phyloP scores from a whole-genome alignment of 2,888 invertebrate species.

The Chironomus riparius region DNA sequence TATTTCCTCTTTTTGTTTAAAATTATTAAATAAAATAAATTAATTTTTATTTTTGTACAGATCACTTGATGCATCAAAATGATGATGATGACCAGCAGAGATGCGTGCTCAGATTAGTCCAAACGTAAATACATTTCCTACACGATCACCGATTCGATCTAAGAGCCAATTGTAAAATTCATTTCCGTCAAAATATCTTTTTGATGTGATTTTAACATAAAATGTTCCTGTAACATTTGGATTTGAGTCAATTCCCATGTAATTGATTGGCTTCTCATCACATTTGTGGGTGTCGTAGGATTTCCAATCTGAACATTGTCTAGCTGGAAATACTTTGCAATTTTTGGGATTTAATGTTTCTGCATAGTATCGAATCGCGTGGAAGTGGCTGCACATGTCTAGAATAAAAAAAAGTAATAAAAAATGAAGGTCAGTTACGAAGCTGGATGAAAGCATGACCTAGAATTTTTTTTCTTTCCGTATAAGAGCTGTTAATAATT shows the following conservation, averaged over 20 bases:
- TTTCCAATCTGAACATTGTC: not conserved
- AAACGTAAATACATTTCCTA: not conserved
- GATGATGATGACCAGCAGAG: too few species aligned
- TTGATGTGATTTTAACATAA: not conserved
- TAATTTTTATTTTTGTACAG: too few species aligned
- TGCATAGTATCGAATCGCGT: slow-evolving; percentile 9
- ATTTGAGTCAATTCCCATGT: not conserved
- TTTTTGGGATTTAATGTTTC: not conserved
- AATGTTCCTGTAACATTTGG: not conserved
- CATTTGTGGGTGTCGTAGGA: not conserved
- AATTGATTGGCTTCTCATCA: not conserved
- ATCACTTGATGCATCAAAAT: too few species aligned
- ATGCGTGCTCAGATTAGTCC: not conserved
- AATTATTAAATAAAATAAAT: too few species aligned
- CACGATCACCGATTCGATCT: not conserved
- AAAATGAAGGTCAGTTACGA: not conserved
- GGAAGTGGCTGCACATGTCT: slow-evolving; percentile 23
- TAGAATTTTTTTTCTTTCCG: too few species aligned
- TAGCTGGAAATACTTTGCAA: slow-evolving; percentile 1
- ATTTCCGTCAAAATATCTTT: not conserved
- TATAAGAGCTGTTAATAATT: too few species aligned
- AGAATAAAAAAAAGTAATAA: not conserved
- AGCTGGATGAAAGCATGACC: too few species aligned
- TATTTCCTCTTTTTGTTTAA: too few species aligned
- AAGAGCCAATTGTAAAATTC: not conserved